Evolutionary conservation across 2,888 invertebrate species (phyloP), one percentile per base, ranked within the genome.

Genomic region (Netelia virgata): DNA sequence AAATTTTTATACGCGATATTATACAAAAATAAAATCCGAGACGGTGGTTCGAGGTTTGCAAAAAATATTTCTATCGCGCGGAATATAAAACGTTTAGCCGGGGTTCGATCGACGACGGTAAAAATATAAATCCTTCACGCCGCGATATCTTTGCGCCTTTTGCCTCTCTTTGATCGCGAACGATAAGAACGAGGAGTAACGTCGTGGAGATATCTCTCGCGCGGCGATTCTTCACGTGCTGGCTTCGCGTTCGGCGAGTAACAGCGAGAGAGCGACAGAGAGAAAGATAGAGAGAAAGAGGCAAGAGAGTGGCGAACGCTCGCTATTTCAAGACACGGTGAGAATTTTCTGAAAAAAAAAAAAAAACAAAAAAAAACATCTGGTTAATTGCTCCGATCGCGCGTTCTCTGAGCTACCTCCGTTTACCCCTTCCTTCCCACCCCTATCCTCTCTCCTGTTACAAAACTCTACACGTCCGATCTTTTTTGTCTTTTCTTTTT

Each of bases 301-400:
- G 28, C 28, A 28, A 28, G 50, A 59, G 41, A 63, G 23, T 18
- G 50, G 61, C 69, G 23, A 80, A 64, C 36, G 79, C 57, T 83
- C 43, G 50, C 23, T 59, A 85, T 83, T 79, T 77, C 74, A 63
- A 68, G 61, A 74, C 61, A 18, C 59, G 77, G 14, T 72, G 78
- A 57, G 70, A 79, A 76, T 81, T 83, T 83, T 77, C 50, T 20
- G 23, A 80, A 83, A 86, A 86, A 50, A 50, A 53, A 53, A 11
- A 57, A 83, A 82, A n/a, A n/a, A n/a, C n/a, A 80, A 83, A 86
- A 86, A 50, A 50, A 53, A 53, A 11, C 20, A 75, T 86, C 74
- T 76, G 23, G 79, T 86, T 87, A 86, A 84, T 86, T 84, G 84
- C 86, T 64, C 61, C 61, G 79, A 83, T 84, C 79, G 75, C 69